These are phyloP conservation scores for Proteles cristata DNA, from an alignment of 2,113 vertebrate genomes.

Conservation along the genomic window DNA sequence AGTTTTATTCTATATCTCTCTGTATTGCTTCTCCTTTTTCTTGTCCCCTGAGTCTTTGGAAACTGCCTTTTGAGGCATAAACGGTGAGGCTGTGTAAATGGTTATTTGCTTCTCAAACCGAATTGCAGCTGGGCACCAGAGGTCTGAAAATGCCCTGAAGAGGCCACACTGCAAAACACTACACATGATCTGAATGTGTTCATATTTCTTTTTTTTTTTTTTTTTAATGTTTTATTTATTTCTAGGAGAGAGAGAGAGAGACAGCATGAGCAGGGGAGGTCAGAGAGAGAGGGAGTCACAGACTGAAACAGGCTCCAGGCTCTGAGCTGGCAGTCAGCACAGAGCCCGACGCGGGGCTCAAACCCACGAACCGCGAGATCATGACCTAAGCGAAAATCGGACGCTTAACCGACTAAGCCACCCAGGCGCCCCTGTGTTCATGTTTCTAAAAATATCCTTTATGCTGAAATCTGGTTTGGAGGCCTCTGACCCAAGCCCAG, in stretches of 20 bases:
- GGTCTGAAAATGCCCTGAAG: background rate
- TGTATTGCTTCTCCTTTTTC: background rate
- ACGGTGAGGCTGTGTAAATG: background rate
- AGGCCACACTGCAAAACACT: background rate
- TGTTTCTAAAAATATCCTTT: background rate
- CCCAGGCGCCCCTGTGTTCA: too few species aligned
- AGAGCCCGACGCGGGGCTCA: too few species aligned
- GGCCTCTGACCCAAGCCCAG: background rate
- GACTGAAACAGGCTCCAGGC: too few species aligned
- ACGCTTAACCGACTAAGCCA: too few species aligned
- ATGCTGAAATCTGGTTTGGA: background rate
- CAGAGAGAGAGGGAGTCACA: too few species aligned
- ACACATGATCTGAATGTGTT: background rate
- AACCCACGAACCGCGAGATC: too few species aligned
- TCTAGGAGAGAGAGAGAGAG: too few species aligned
- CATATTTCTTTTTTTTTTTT: too few species aligned
- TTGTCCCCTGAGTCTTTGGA: background rate
- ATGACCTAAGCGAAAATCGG: too few species aligned
- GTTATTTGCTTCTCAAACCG: background rate
- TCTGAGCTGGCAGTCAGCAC: too few species aligned
- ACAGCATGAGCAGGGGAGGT: too few species aligned
- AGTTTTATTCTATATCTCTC: background rate
- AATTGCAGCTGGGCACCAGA: background rate
- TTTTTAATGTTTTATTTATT: too few species aligned
- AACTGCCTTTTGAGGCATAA: constrained; percentile 29